Base-by-base conservation (phyloP, 2,888 invertebrate species). In the Philaethria dido region DNA sequence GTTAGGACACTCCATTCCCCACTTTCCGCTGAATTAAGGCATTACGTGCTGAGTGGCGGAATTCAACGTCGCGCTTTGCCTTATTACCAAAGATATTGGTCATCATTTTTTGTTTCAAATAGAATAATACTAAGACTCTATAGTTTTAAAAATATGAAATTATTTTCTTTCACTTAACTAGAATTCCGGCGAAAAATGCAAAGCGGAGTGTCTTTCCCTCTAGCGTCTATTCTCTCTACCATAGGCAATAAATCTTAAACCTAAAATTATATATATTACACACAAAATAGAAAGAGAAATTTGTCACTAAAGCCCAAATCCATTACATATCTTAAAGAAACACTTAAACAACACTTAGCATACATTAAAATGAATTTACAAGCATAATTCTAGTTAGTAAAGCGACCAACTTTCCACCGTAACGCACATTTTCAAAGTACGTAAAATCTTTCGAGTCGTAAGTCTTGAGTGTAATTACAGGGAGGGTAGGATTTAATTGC, bases 361-460 rank as follows among this genome's bases (percentile, higher is more conserved):
- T 57, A 14, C 48, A 60, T 59, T 48, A 59, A 64, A 64, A 59
- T 60, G 25, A 29, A 60, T 50, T 57, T 62, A 59, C 22, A 66
- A 62, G 60, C 68, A 57, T 61, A 55, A 68, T 61, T 29, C 62
- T 59, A 66, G 69, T 59, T 63, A 64, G 62, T 66, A 66, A 69
- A 71, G 64, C 66, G 69, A 68, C 69, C 62, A 65, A 68, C 45
- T 68, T 60, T 36, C 52, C 57, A 63, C 61, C 67, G 61, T 13
- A 36, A 61, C 50, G 50, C 42, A 60, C 65, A 60, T 60, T 65
- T 65, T 29, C 33, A 52, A n/a, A 86, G 87, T 84, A 83, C 87
- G 89, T 89, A 86, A 92, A 91, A 89, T 90, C 91, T 88, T 86
- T 85, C n/a, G 78, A 82, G 81, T 73, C 69, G 73, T 62, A 68